These are phyloP conservation scores for Lumbricus terrestris DNA, from an alignment of 2,888 invertebrate species.

Conservation along the genomic window DNA sequence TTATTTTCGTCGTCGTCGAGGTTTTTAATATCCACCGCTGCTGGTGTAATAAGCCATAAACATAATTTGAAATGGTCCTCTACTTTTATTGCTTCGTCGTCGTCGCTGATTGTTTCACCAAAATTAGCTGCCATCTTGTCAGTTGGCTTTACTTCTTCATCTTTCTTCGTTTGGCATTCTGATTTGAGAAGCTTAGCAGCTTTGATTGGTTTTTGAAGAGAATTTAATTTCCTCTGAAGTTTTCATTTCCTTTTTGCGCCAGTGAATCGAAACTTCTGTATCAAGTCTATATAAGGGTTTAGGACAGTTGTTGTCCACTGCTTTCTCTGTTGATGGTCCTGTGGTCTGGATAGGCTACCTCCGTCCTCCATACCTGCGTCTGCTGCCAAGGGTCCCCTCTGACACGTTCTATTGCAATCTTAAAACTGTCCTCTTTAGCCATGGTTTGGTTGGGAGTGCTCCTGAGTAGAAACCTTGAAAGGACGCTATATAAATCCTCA, in stretches of 20 bases:
- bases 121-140: background rate
- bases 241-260: background rate
- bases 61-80: background rate
- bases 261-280: background rate
- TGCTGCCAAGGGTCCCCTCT: no score
- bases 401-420: no score
- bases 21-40: background rate
- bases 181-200: background rate
- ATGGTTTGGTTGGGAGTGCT: no score
- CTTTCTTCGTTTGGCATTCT: background rate
- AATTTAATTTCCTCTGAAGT: background rate
- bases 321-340: no score
- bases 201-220: background rate
- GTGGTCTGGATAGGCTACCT: no score
- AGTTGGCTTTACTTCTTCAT: background rate
- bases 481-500: no score
- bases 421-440: no score
- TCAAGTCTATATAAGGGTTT: background rate
- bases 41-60: background rate
- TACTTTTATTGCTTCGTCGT: background rate
- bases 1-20: background rate
- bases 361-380: no score
- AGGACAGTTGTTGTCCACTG: background rate
- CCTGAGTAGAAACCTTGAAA: no score
- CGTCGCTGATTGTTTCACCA: background rate